Conservation (phyloP, 2,113 vertebrate genomes). For the Nicator chloris region DNA sequence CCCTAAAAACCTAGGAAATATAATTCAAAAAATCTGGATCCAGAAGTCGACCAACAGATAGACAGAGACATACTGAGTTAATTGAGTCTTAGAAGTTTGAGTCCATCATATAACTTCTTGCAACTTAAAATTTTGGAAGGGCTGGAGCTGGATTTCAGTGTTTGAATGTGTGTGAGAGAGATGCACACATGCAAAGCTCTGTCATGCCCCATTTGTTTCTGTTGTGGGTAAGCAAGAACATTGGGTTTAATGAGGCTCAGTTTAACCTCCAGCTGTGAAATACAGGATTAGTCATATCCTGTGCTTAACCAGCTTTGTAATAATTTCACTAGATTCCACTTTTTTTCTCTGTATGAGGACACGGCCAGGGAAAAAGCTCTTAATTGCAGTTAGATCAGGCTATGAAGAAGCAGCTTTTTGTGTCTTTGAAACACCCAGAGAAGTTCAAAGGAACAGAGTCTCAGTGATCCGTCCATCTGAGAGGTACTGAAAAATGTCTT, state of each 20-base stretch:
- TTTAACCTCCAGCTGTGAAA: conserved; percentile 64
- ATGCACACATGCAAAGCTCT: not conserved
- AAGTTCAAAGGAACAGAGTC: not conserved
- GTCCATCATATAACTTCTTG: not conserved
- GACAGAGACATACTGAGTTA: not conserved
- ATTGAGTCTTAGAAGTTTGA: not conserved
- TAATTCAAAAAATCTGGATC: not conserved
- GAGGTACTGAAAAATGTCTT: not conserved
- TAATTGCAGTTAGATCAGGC: not conserved
- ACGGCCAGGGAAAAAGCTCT: not conserved
- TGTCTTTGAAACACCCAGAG: not conserved
- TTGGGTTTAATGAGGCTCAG: conserved; percentile 56
- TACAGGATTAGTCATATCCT: conserved; percentile 51
- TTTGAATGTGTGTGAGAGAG: not conserved
- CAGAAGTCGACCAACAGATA: not conserved
- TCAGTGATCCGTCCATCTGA: not conserved
- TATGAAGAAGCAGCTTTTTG: not conserved
- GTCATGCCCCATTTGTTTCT: conserved; percentile 46
- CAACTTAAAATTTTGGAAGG: not conserved
- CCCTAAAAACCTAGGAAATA: not conserved
- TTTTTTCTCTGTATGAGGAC: not conserved
- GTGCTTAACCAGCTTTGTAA: conserved; percentile 45
- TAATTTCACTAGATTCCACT: conserved; percentile 19
- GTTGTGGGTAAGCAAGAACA: conserved; percentile 29
- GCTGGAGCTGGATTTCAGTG: not conserved